Evolutionary conservation across 2,113 vertebrate species (phyloP), one percentile per base, ranked within the genome.

Genomic region (Sinocyclocheilus anshuiensis): DNA sequence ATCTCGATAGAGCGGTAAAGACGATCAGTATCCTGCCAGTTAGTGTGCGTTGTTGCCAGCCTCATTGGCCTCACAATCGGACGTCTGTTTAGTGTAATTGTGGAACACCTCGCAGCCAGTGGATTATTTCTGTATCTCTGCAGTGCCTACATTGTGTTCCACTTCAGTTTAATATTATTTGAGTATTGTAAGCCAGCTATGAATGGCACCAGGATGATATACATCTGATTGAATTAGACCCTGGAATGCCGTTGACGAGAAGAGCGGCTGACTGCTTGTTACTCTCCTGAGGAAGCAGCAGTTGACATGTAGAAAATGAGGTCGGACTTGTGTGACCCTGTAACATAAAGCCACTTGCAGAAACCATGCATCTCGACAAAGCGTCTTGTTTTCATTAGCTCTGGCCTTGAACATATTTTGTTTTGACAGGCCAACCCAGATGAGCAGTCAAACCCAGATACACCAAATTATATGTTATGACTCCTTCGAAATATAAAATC

Each of bases 1-100:
- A 80, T 84, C 84, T 26, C 75, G 87, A 85, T 88, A 81, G 86
- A 87, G 33, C 39, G 18, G 57, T n/a, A 63, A 42, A 80, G 77
- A 63, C 22, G 77, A 63, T 80, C 33, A 0, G 20, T 61, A 24
- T 42, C 22, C 36, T 39, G 20, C 57, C 29, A 79, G 59, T 80
- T 61, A 63, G 63, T 63, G 55, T 80, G 57, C 4, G 4, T 61
- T 80, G 77, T 80, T 42, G 77, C 57, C 22, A 59, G 76, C 26
- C 76, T 53, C 50, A 15, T 53, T 16, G 4, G 33, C 20, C 29
- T 83, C 39, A 83, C 53, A 76, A 83, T 29, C 55, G 16, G 22
- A 26, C n/a, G 50, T 72, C 77, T 84, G 86, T 87, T 59, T 36
- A 20, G 55, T 6, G 33, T 80, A 80, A 80, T 80, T 80, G 57